phyloP scores from a whole-genome alignment of 64 coral and sea anemone genomes.

The Stichodactyla mertensii region DNA sequence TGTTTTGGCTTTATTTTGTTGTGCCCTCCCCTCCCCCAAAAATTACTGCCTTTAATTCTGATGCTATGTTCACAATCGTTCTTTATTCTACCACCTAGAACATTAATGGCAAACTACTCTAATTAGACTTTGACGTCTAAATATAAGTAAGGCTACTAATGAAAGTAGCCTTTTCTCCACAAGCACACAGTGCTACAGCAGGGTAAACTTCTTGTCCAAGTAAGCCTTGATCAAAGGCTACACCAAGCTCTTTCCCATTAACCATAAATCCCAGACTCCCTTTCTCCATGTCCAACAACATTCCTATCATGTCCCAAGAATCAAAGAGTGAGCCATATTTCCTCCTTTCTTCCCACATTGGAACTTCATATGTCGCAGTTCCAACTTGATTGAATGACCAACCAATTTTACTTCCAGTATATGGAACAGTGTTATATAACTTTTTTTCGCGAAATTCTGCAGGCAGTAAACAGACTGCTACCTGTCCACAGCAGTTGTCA shows the following conservation, averaged over 20 bases:
- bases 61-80: too few relatives aligned
- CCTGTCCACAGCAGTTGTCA: conserved; percentile 77
- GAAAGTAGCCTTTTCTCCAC: conserved; percentile 68
- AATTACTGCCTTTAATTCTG: too few relatives aligned
- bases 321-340: conserved; percentile 48
- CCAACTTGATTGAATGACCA: conserved; percentile 87
- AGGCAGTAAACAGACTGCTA: conserved; percentile 78
- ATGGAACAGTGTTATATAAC: conserved; percentile 53
- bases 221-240: conserved; percentile 57
- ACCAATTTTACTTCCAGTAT: conserved; percentile 45
- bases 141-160: conserved; percentile 73
- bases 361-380: conserved; percentile 71
- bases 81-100: too few relatives aligned
- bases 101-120: neutral
- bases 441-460: conserved; percentile 60
- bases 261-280: conserved; percentile 62
- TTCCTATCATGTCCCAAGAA: conserved; percentile 73
- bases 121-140: neutral
- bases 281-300: conserved; percentile 85
- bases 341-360: conserved; percentile 60
- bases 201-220: conserved; percentile 74
- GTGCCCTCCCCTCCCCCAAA: too few relatives aligned
- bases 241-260: conserved; percentile 69
- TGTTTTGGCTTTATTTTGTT: too few relatives aligned
- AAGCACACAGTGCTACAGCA: conserved; percentile 61